Evolutionary conservation across 2,888 invertebrate species (phyloP).

Genomic region (Fissipunctia ypsillon): DNA sequence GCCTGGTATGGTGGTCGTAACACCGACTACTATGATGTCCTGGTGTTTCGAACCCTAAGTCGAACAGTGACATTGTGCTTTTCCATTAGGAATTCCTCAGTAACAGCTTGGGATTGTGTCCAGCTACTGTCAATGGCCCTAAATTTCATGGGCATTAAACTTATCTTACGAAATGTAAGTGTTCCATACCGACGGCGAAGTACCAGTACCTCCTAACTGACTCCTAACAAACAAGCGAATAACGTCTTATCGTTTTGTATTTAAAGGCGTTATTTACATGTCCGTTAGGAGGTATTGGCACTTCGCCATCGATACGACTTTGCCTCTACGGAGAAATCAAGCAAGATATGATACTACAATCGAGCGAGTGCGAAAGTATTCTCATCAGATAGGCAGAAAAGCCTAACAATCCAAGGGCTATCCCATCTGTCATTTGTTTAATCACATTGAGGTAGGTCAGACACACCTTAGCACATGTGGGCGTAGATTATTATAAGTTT

Average conservation of each 20-base stretch:
- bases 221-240: too few species aligned
- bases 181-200: too few species aligned
- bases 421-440: conserved; percentile 33
- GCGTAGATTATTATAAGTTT: conserved; percentile 42
- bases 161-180: too few species aligned
- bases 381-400: conserved; percentile 22
- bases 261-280: too few species aligned
- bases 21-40: neutral
- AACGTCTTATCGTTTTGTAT: too few species aligned
- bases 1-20: neutral
- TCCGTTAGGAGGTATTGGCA: too few species aligned
- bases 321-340: neutral
- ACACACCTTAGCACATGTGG: conserved; percentile 54
- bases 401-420: conserved; percentile 1
- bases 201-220: too few species aligned
- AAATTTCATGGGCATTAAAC: too few species aligned
- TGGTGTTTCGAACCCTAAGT: neutral
- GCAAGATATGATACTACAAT: neutral
- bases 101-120: neutral
- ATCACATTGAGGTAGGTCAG: conserved; percentile 76
- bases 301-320: too few species aligned
- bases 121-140: too few species aligned
- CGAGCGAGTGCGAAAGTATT: neutral
- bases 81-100: neutral
- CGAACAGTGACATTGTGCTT: neutral